Base-by-base conservation (phyloP, 1,140 invertebrate species). In the Venturia canescens region DNA sequence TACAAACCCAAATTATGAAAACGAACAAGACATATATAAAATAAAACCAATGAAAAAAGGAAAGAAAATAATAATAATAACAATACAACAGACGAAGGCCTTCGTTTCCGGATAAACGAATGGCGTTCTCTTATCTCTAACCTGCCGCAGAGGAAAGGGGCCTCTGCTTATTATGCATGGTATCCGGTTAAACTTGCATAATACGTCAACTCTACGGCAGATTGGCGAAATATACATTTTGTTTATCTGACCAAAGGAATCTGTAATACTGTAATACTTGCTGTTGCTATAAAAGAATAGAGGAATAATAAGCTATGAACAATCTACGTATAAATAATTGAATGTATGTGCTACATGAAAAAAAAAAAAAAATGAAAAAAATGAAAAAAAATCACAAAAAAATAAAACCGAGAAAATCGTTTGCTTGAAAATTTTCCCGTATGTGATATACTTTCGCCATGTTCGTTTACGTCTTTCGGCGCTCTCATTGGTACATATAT, bases 271-370 rank as follows among this genome's bases (percentile, higher is more conserved):
- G 86, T 89, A 88, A 88, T 90, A 89, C 88, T 91, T 90, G 88
- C 88, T 90, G 90, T 91, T 90, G 88, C 89, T 88, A 86, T 90
- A 88, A 90, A 84, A 86, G 80, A 86, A 87, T 87, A 89, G 88
- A 88, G 83, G 86, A 87, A 89, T 87, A 89, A 89, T 90, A 92
- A 91, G 90, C 91, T 91, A 90, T 89, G 90, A 91, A 91, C 90
- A 90, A 91, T 91, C 90, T 90, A 91, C 87, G 86, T 91, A 91
- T 92, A 90, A 57, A 91, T 91, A 91, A 90, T 91, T 92, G 88
- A 90, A 90, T 91, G 90, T 91, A 90, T 90, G 90, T 91, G 90
- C 89, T 91, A 89, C 86, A 87, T 87, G 76, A 66, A 75, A 76
- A 82, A 78, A 80, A 66, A 69, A 69, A 69, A 69, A 69, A 70